These are phyloP conservation scores for Andrena marginata DNA, from an alignment of 2,888 invertebrate species.

Conservation along the genomic window DNA sequence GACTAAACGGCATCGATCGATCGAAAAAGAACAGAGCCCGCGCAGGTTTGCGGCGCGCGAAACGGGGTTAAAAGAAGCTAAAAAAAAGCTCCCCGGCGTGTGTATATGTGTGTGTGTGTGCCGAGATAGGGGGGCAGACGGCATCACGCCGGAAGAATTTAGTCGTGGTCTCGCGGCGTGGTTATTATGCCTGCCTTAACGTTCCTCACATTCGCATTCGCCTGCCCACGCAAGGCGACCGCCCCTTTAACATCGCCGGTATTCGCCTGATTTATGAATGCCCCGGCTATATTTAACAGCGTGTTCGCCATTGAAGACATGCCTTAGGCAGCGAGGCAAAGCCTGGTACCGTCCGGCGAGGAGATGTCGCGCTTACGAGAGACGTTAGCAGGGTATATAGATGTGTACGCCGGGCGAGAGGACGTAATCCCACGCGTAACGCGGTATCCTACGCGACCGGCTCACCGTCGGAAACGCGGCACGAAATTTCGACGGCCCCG, in stretches of 20 bases:
- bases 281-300: slow-evolving; percentile 79
- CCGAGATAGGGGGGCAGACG: slow-evolving; percentile 26
- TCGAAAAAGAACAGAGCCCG: neutral
- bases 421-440: slow-evolving; percentile 71
- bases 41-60: slow-evolving; percentile 8
- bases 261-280: slow-evolving; percentile 80
- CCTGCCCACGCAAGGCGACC: slow-evolving; percentile 76
- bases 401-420: slow-evolving; percentile 46
- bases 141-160: slow-evolving; percentile 69
- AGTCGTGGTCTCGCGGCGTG: slow-evolving; percentile 64
- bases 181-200: slow-evolving; percentile 75
- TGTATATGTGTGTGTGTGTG: neutral
- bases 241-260: slow-evolving; percentile 80
- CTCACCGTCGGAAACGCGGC: slow-evolving; percentile 18
- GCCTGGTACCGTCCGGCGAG: slow-evolving; percentile 46
- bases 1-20: neutral
- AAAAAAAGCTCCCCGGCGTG: slow-evolving; percentile 8
- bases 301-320: slow-evolving; percentile 79
- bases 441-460: slow-evolving; percentile 49
- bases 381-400: slow-evolving; percentile 63
- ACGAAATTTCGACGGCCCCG: slow-evolving; percentile 41
- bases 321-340: slow-evolving; percentile 73
- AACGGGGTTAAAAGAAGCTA: slow-evolving; percentile 44
- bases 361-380: slow-evolving; percentile 65
- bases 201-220: slow-evolving; percentile 74